Conservation (phyloP, 2,113 vertebrate species). For the Motacilla tschutschensis region DNA sequence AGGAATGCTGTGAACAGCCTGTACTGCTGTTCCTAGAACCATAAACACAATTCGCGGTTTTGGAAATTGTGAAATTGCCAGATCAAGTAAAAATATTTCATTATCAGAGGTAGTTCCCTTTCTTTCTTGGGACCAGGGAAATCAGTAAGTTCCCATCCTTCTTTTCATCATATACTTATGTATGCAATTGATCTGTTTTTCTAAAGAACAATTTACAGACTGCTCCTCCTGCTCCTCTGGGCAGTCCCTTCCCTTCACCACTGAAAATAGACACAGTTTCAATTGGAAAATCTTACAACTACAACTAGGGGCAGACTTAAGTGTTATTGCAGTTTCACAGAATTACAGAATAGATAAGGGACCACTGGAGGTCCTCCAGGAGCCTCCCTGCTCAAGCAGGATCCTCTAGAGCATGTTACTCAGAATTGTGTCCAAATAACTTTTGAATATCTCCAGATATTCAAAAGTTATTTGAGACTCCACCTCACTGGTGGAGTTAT, state of each 20-base stretch:
- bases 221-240: not conserved
- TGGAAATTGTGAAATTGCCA: not conserved
- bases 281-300: not conserved
- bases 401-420: not conserved
- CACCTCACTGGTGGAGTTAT: not conserved
- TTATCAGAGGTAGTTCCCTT: not conserved
- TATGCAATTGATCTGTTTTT: not conserved
- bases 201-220: not conserved
- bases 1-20: slow-evolving; percentile 7
- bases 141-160: not conserved
- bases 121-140: not conserved
- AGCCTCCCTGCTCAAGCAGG: not conserved
- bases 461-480: too few species aligned
- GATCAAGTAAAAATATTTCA: not conserved
- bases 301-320: not conserved
- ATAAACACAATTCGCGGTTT: not conserved
- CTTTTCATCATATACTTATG: not conserved
- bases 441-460: not conserved
- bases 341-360: not conserved
- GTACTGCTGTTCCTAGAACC: slow-evolving; percentile 24
- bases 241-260: not conserved
- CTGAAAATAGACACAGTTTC: not conserved
- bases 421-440: not conserved
- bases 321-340: not conserved
- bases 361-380: not conserved